Percentiles rank a stretch among this genome's conserved stretches.
Conservation (phyloP, 2,113 vertebrate genomes). For the Muntiacus muntjak region DNA sequence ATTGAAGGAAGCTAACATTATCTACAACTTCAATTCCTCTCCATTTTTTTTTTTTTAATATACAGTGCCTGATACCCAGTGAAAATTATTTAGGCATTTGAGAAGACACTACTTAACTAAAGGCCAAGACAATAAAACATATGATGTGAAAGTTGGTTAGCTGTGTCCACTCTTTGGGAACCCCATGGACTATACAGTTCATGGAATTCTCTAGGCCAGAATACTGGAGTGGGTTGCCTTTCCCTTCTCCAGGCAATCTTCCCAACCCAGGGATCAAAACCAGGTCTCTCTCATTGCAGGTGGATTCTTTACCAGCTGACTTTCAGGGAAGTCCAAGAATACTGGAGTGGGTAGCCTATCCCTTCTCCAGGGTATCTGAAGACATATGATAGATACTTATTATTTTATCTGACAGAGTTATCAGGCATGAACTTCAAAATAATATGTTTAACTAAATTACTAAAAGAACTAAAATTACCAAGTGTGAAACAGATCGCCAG, state of each 20-base stretch:
- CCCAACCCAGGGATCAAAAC: neutral
- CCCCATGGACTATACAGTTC: neutral
- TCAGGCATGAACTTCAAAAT: neutral
- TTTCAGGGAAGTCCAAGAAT: neutral
- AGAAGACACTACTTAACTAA: slow-evolving; percentile 4
- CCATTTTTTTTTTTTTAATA: neutral
- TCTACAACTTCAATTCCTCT: neutral
- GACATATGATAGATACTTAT: neutral
- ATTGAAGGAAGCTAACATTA: neutral
- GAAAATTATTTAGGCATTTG: neutral
- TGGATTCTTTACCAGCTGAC: neutral
- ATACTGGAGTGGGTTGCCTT: neutral
- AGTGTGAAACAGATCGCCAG: too few species aligned
- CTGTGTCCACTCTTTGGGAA: neutral
- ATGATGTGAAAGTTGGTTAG: neutral
- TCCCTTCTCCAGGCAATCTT: neutral
- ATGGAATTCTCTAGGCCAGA: neutral
- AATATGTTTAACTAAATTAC: neutral
- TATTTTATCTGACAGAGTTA: neutral
- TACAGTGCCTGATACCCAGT: neutral
- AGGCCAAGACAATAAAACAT: neutral
- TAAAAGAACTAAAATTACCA: neutral
- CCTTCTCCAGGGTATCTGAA: neutral
- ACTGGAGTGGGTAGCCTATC: neutral
- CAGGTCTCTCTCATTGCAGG: neutral